phyloP scores from a whole-genome alignment of 2,888 invertebrate genomes.

The Sinotaia quadrata region DNA sequence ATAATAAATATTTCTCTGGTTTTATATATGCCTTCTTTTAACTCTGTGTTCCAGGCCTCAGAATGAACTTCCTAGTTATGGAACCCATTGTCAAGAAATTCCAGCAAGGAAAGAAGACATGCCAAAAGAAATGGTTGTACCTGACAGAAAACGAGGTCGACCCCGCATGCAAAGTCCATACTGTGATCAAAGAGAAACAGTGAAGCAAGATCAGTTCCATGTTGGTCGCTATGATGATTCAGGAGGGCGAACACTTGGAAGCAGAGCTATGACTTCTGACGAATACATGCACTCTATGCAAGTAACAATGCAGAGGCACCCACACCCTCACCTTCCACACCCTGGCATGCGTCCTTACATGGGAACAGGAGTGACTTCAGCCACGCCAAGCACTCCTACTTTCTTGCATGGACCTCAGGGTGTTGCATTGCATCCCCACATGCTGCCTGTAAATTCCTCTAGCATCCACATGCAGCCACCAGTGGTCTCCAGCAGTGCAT shows the following conservation, averaged over 20 bases:
- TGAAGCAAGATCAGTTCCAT: neutral
- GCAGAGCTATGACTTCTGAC: neutral
- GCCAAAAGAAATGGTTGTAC: neutral
- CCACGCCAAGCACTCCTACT: neutral
- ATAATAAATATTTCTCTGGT: too few relatives aligned
- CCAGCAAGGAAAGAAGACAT: conserved; percentile 11
- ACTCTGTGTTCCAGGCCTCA: conserved; percentile 1
- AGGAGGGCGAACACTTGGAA: neutral
- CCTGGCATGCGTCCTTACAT: conserved; percentile 14
- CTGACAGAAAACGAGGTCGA: conserved; percentile 3
- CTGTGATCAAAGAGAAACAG: conserved; percentile 2
- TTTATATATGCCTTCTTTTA: neutral
- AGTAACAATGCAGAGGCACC: conserved; percentile 9
- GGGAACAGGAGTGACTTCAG: neutral
- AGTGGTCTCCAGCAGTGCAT: too few relatives aligned
- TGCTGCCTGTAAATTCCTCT: too few relatives aligned
- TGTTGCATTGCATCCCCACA: too few relatives aligned
- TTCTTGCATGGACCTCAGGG: neutral
- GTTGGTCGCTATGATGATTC: neutral
- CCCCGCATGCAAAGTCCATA: conserved; percentile 23
- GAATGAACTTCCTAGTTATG: neutral
- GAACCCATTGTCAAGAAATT: conserved; percentile 1
- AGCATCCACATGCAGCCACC: too few relatives aligned
- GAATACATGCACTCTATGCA: conserved; percentile 24
- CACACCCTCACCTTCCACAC: neutral